Percentiles rank a stretch among this genome's conserved stretches.
Conservation (phyloP, 2,113 vertebrate genomes). For the Spheniscus mendiculus region DNA sequence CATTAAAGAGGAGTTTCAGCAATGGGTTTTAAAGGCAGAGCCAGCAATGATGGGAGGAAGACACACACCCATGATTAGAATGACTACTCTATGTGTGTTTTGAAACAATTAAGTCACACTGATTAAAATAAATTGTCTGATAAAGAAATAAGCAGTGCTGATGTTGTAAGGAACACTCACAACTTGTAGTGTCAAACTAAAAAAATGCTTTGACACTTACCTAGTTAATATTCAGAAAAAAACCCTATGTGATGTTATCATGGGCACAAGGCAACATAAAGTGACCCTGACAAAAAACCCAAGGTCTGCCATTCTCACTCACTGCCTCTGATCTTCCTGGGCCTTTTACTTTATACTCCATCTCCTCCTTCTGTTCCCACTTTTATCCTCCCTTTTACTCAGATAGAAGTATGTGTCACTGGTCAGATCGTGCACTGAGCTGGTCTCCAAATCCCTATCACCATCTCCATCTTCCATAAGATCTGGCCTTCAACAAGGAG, state of each 20-base stretch:
- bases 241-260: neutral
- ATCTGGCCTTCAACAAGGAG: neutral
- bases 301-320: neutral
- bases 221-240: neutral
- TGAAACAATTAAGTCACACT: neutral
- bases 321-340: neutral
- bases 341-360: neutral
- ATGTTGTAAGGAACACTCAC: neutral
- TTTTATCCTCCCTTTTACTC: neutral
- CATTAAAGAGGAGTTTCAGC: neutral
- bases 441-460: neutral
- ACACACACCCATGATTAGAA: neutral
- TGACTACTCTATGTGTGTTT: neutral
- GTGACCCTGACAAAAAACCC: neutral
- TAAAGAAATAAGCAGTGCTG: neutral
- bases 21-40: neutral
- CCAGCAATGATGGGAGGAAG: neutral
- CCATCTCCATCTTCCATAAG: neutral
- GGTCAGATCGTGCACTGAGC: neutral
- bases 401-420: neutral
- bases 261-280: neutral
- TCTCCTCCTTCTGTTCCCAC: neutral
- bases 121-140: neutral
- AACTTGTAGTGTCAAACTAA: neutral
- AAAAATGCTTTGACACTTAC: neutral